Base-by-base conservation (phyloP, 1,140 invertebrate species). In the Lepidurus arcticus region DNA sequence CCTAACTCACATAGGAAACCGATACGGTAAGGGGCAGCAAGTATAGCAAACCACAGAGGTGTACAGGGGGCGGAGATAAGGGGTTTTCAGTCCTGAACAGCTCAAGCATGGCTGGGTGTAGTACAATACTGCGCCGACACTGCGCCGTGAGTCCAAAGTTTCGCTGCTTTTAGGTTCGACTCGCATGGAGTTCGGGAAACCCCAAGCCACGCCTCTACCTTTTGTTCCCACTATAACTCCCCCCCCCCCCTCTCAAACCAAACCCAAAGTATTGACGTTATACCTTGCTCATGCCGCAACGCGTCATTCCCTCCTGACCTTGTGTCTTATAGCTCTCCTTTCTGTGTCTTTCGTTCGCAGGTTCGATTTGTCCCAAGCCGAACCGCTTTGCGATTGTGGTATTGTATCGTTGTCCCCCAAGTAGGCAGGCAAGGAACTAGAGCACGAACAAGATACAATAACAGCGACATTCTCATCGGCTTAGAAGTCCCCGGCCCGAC, bases 381-480 rank as follows among this genome's bases (percentile, higher is more conserved):
- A 65, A 21, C 16, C 53, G 53, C 53, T 65, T 65, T 21, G 53
- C 13, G 53, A 65, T 65, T 7, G 16, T 65, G 5, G 53, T 13
- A 65, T 1, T 65, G 7, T 13, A 4, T 13, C 16, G 13, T 7
- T 65, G 13, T 21, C 16, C 53, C 53, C 9, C 16, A 65, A 65
- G 53, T 7, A n/a, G 21, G 53, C 16, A 1, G 21, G 21, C 16
- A 16, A 65, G 53, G 53, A 65, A 65, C 21, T 65, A 65, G 53
- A 65, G 53, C 53, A 65, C 53, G 53, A 65, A 65, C 53, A n/a
- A 16, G 16, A 65, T 34, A 65, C 53, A 65, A 65, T 65, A 21
- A 9, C 7, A 65, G 53, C n/a, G 16, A 21, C n/a, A 7, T 16
- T 34, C 34, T 34, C 34, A 34, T 34, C 34, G 34, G 34, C 34